These are phyloP conservation scores for Discoglossus pictus DNA, from an alignment of 2,797 vertebrate genomes.

Conservation along the genomic window DNA sequence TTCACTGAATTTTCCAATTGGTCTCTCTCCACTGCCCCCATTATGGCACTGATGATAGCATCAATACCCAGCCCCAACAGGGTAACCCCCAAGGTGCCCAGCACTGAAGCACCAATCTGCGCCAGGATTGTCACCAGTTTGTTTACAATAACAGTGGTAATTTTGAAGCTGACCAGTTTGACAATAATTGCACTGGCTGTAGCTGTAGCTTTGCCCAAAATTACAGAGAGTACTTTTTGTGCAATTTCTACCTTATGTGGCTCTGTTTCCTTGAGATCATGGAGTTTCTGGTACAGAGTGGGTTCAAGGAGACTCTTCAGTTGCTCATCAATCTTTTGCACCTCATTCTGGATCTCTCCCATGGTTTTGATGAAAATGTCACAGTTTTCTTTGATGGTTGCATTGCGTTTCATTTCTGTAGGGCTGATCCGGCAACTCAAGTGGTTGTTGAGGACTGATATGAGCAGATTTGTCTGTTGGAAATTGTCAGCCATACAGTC, in stretches of 20 bases:
- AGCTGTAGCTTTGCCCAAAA: slow-evolving; percentile 69
- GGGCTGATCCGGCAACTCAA: slow-evolving; percentile 60
- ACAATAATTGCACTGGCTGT: slow-evolving; percentile 66
- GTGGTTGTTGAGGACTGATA: slow-evolving; percentile 63
- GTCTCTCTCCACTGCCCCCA: slow-evolving; percentile 69
- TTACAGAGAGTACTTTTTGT: slow-evolving; percentile 65
- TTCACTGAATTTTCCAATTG: slow-evolving; percentile 67
- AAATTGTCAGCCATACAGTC: slow-evolving; percentile 65
- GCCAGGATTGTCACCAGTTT: slow-evolving; percentile 63
- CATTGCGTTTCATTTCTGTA: slow-evolving; percentile 62
- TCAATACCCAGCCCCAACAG: slow-evolving; percentile 70
- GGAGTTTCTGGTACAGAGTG: slow-evolving; percentile 69
- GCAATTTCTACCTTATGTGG: slow-evolving; percentile 71
- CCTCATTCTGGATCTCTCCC: slow-evolving; percentile 64
- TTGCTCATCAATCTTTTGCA: slow-evolving; percentile 67
- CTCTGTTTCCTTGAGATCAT: slow-evolving; percentile 69
- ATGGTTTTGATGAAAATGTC: slow-evolving; percentile 68
- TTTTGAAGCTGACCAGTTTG: slow-evolving; percentile 65
- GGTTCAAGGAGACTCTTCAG: slow-evolving; percentile 71
- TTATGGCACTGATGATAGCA: slow-evolving; percentile 68
- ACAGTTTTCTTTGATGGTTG: slow-evolving; percentile 73
- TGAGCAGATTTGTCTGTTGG: slow-evolving; percentile 65
- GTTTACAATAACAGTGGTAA: slow-evolving; percentile 63
- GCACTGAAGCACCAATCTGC: slow-evolving; percentile 68
- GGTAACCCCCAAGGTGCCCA: slow-evolving; percentile 69